Conservation (phyloP, 2,888 invertebrate genomes). For the Drosophila macrospina region DNA sequence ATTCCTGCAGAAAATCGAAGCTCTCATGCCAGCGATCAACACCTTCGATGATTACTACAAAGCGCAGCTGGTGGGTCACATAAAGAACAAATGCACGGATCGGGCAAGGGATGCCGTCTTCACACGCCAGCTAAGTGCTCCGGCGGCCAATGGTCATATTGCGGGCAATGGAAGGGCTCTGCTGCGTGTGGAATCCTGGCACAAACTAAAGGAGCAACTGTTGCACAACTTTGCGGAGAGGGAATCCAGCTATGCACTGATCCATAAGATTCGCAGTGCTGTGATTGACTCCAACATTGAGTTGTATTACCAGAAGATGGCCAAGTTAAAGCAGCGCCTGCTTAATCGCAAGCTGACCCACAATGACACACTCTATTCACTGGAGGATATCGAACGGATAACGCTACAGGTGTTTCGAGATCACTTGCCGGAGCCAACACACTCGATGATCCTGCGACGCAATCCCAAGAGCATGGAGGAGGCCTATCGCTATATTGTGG, state of each 20-base stretch:
- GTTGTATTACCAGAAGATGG: constrained; percentile 69
- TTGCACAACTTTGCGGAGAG: constrained; percentile 68
- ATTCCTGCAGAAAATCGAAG: constrained; percentile 67
- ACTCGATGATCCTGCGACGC: constrained; percentile 71
- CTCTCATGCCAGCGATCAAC: constrained; percentile 64
- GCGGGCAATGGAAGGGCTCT: constrained; percentile 32
- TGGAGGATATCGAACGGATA: constrained; percentile 70
- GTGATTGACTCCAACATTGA: constrained; percentile 72
- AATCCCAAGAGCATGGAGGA: constrained; percentile 77
- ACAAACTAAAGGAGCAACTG: constrained; percentile 68
- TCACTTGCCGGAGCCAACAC: constrained; percentile 70
- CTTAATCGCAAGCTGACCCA: constrained; percentile 70
- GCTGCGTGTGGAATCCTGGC: constrained; percentile 64
- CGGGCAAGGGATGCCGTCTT: constrained; percentile 73
- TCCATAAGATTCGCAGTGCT: constrained; percentile 66
- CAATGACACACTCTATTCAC: constrained; percentile 66
- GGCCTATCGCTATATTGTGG: constrained; percentile 74
- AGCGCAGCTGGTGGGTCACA: constrained; percentile 62
- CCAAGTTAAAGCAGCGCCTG: constrained; percentile 66
- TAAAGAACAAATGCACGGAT: constrained; percentile 74
- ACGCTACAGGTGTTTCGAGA: constrained; percentile 72
- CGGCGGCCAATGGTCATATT: constrained; percentile 45
- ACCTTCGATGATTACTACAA: constrained; percentile 71
- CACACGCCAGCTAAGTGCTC: constrained; percentile 66
- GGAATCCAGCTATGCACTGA: constrained; percentile 67